phyloP scores from a whole-genome alignment of 2,888 invertebrate species.

The Eurytoma californica region DNA sequence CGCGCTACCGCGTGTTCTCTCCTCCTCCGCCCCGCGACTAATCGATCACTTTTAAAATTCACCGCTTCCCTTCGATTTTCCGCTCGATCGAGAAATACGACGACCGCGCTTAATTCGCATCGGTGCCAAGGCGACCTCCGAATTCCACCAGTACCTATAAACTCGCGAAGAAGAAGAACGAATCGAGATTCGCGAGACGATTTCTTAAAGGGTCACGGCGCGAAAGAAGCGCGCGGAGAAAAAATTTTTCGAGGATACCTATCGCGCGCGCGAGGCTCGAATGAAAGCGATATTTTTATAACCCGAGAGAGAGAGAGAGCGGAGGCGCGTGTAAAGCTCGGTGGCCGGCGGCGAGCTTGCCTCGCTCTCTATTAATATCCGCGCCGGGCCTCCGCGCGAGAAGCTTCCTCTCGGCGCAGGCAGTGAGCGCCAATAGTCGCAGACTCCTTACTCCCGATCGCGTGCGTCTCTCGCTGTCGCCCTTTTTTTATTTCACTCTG shows the following conservation, averaged over 20 bases:
- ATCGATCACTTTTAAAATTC: no score
- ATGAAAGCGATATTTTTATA: conserved; percentile 70
- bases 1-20: no score
- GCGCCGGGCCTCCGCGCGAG: conserved; percentile 45
- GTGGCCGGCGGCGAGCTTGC: conserved; percentile 61
- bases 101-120: neutral
- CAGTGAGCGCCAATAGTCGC: conserved; percentile 19
- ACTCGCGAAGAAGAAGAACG: no score
- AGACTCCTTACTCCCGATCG: neutral
- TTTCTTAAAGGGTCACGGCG: conserved; percentile 31
- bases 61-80: neutral
- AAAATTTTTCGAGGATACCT: neutral
- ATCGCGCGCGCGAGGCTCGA: conserved; percentile 41
- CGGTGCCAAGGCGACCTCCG: neutral
- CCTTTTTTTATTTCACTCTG: neutral
- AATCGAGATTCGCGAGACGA: neutral
- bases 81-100: neutral
- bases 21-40: no score
- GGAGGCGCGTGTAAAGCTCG: conserved; percentile 65
- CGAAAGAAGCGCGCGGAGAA: conserved; percentile 63
- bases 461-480: neutral
- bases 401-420: conserved; percentile 37
- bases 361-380: conserved; percentile 74
- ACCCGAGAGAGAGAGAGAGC: conserved; percentile 55
- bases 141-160: neutral